Evolutionary conservation across 2,888 invertebrate genomes (phyloP).

Genomic region (Epinotia brunnichana): DNA sequence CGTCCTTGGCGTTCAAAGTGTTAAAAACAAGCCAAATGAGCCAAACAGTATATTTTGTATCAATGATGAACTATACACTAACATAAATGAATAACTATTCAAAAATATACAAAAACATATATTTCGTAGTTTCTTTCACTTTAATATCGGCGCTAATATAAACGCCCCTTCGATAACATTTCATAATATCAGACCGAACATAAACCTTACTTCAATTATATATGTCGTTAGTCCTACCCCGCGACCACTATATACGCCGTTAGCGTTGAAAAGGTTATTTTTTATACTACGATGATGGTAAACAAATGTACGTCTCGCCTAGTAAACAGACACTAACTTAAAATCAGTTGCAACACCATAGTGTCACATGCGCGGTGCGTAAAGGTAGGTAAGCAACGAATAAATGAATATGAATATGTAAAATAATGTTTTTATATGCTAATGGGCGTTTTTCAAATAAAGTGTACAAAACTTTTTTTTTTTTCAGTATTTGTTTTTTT

Average conservation of each 20-base stretch:
- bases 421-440: too few relatives aligned
- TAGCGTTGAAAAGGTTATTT: background rate
- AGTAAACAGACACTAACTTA: too few relatives aligned
- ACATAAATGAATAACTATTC: background rate
- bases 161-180: background rate
- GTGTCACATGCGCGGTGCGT: too few relatives aligned
- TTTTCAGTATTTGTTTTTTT: too few relatives aligned
- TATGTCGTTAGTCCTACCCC: background rate
- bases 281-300: too few relatives aligned
- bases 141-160: background rate
- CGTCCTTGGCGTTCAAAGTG: background rate
- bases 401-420: too few relatives aligned
- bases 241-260: background rate
- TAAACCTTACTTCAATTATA: slow-evolving; percentile 1
- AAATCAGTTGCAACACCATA: too few relatives aligned
- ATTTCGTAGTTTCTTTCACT: background rate
- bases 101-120: slow-evolving; percentile 8
- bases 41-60: background rate
- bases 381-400: too few relatives aligned
- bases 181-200: background rate
- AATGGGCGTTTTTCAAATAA: too few relatives aligned
- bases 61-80: background rate
- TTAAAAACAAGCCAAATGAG: background rate
- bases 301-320: too few relatives aligned
- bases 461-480: too few relatives aligned